phyloP scores from a whole-genome alignment of 2,888 invertebrate species.

The Dastarcus helophoroides region DNA sequence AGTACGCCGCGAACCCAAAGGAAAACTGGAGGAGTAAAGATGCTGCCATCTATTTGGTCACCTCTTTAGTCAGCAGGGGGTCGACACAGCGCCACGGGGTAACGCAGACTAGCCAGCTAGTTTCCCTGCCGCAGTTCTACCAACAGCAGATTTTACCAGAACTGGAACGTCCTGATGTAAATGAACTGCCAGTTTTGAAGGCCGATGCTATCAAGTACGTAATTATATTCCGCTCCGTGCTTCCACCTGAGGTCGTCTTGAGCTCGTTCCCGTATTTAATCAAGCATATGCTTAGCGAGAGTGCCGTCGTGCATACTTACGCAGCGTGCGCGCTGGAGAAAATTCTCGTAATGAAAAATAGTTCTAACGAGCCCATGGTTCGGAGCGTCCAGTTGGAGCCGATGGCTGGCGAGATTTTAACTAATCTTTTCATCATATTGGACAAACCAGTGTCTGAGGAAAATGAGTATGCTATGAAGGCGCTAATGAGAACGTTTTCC shows the following conservation, averaged over 20 bases:
- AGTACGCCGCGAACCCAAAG: slow-evolving; percentile 64
- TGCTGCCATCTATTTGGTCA: slow-evolving; percentile 91
- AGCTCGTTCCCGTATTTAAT: slow-evolving; percentile 69
- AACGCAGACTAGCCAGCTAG: slow-evolving; percentile 80
- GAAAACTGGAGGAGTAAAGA: slow-evolving; percentile 90
- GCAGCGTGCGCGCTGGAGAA: slow-evolving; percentile 88
- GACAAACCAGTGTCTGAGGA: slow-evolving; percentile 67
- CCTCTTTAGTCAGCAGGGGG: slow-evolving; percentile 84
- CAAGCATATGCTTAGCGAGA: slow-evolving; percentile 60
- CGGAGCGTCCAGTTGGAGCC: slow-evolving; percentile 52
- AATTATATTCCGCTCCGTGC: slow-evolving; percentile 87
- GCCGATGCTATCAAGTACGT: slow-evolving; percentile 94
- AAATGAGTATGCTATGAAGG: slow-evolving; percentile 98
- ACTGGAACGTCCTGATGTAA: slow-evolving; percentile 64
- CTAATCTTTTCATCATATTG: slow-evolving; percentile 65
- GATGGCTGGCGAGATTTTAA: slow-evolving; percentile 56
- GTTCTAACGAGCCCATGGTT: slow-evolving; percentile 44
- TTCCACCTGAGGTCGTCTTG: slow-evolving; percentile 68
- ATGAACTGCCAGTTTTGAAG: slow-evolving; percentile 81
- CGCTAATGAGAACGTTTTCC: slow-evolving; percentile 81
- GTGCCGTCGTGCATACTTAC: slow-evolving; percentile 88
- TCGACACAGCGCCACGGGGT: slow-evolving; percentile 83
- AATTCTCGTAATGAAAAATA: slow-evolving; percentile 64
- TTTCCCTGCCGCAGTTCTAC: slow-evolving; percentile 83
- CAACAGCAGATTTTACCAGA: slow-evolving; percentile 79